Conservation (phyloP, 2,888 invertebrate species). For the Drosophila vallismaia region DNA sequence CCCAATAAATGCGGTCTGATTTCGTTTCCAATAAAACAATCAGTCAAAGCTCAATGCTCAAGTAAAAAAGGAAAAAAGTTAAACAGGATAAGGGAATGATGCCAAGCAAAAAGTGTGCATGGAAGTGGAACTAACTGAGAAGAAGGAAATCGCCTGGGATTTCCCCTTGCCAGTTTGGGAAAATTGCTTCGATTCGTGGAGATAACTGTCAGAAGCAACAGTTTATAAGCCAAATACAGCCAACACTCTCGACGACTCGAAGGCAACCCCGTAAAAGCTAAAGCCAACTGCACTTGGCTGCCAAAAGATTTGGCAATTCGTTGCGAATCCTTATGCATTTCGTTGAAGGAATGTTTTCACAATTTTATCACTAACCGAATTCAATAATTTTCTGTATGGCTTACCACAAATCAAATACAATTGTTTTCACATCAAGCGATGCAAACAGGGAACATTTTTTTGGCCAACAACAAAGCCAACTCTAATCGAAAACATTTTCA, state of each 20-base stretch:
- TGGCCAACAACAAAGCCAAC: conserved; percentile 3
- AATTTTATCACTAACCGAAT: conserved; percentile 16
- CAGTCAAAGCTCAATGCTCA: conserved; percentile 16
- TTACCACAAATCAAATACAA: conserved; percentile 21
- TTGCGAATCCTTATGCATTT: conserved; percentile 10
- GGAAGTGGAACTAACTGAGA: conserved; percentile 26
- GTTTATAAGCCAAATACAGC: conserved; percentile 47
- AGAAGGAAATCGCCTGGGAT: conserved; percentile 35
- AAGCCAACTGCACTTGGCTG: conserved; percentile 11
- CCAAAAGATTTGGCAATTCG: conserved; percentile 1
- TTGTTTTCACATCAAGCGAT: not conserved
- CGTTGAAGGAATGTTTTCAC: conserved; percentile 9
- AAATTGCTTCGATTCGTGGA: conserved; percentile 39
- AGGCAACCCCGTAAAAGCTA: not conserved
- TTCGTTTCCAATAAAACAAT: conserved; percentile 32
- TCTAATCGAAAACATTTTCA: not conserved
- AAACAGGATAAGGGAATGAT: not conserved
- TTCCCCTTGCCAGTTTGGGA: conserved; percentile 34
- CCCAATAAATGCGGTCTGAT: conserved; percentile 1
- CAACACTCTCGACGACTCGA: not conserved
- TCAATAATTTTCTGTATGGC: conserved; percentile 15
- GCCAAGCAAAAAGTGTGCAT: conserved; percentile 22
- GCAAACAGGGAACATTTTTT: conserved; percentile 8
- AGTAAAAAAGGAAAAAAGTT: not conserved
- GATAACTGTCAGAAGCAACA: conserved; percentile 53